Evolutionary conservation across 2,797 vertebrate species (phyloP).

Genomic region (Alosa sapidissima): DNA sequence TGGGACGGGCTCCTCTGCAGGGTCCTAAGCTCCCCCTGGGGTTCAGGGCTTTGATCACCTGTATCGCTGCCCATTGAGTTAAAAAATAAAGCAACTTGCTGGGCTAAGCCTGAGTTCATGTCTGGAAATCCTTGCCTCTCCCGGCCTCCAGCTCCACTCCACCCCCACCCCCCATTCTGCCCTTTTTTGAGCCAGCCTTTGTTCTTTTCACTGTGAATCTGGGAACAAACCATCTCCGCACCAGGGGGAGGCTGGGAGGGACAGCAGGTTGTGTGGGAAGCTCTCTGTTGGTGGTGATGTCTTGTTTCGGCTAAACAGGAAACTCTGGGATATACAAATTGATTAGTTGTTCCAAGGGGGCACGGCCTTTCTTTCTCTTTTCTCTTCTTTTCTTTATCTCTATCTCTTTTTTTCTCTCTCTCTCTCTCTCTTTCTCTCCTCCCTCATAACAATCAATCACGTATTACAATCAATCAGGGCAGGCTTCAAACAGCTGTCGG

Average conservation of each 20-base stretch:
- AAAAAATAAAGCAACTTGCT: slow-evolving; percentile 69
- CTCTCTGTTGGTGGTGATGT: slow-evolving; percentile 50
- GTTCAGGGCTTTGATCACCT: slow-evolving; percentile 85
- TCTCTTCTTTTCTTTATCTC: background rate
- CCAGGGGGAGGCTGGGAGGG: slow-evolving; percentile 48
- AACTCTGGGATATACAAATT: slow-evolving; percentile 63
- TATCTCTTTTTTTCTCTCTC: background rate
- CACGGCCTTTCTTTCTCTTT: background rate
- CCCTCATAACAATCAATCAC: slow-evolving; percentile 14
- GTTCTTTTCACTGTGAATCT: slow-evolving; percentile 65
- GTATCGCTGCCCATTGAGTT: slow-evolving; percentile 82
- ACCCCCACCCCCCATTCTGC: slow-evolving; percentile 20
- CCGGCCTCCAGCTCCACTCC: slow-evolving; percentile 36
- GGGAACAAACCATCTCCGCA: slow-evolving; percentile 67
- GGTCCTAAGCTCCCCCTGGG: slow-evolving; percentile 79
- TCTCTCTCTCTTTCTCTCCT: background rate
- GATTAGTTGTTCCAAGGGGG: slow-evolving; percentile 54
- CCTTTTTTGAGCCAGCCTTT: slow-evolving; percentile 62
- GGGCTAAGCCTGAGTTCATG: slow-evolving; percentile 76
- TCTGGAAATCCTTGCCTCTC: slow-evolving; percentile 40
- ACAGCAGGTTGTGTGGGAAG: slow-evolving; percentile 61
- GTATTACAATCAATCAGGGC: slow-evolving; percentile 5
- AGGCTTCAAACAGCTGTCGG: background rate
- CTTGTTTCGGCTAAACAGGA: slow-evolving; percentile 59
- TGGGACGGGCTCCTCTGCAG: slow-evolving; percentile 74